Conservation (phyloP, 2,888 invertebrate genomes). For the Hofmannophila pseudospretella region DNA sequence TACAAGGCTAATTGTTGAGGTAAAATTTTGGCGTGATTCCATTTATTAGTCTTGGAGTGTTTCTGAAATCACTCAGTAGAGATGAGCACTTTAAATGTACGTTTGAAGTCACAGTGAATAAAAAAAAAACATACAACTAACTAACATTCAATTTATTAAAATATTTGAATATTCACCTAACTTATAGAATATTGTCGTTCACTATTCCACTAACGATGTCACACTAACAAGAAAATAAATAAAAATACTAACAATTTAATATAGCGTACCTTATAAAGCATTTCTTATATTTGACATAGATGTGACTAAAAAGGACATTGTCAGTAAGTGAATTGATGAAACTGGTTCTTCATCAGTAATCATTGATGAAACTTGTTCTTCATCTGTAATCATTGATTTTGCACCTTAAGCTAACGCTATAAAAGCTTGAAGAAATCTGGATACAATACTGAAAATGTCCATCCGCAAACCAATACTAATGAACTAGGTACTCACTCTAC, state of each 20-base stretch:
- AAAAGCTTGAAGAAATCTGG: neutral
- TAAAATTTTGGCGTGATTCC: neutral
- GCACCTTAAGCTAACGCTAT: neutral
- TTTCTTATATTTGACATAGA: conserved; percentile 24
- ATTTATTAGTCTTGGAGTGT: conserved; percentile 10
- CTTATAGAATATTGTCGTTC: neutral
- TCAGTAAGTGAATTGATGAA: conserved; percentile 16
- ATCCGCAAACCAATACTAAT: conserved; percentile 11
- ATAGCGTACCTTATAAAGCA: conserved; percentile 19
- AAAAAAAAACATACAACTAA: conserved; percentile 13
- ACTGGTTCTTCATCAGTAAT: conserved; percentile 23
- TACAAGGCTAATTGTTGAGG: neutral
- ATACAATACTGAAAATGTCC: conserved; percentile 8
- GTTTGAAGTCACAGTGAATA: conserved; percentile 39
- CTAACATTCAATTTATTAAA: neutral
- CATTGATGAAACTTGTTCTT: neutral
- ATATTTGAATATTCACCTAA: neutral
- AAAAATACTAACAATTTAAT: conserved; percentile 5
- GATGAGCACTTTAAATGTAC: conserved; percentile 32
- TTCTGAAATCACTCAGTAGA: conserved; percentile 25
- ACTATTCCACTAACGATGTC: conserved; percentile 2
- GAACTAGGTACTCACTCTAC: conserved; percentile 46
- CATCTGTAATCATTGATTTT: neutral
- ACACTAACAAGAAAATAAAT: conserved; percentile 9
- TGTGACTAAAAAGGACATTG: conserved; percentile 25